phyloP scores from a whole-genome alignment of 2,797 vertebrate genomes.

The Periophthalmus magnuspinnatus region DNA sequence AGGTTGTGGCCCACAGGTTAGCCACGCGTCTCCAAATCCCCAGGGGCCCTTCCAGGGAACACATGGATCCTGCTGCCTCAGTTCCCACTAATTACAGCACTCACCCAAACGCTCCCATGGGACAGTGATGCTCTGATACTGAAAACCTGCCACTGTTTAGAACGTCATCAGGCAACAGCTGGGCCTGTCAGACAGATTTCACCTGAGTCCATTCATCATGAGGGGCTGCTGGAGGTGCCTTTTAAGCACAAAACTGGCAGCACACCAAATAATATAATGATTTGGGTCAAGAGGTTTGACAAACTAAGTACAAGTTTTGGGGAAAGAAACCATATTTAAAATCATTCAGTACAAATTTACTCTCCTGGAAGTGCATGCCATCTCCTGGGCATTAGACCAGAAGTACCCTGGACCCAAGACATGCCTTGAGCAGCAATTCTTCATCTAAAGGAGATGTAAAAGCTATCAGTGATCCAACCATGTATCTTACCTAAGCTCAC shows the following conservation, averaged over 20 bases:
- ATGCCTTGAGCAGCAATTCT: too few species aligned
- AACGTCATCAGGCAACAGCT: slow-evolving; percentile 63
- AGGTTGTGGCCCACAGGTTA: slow-evolving; percentile 64
- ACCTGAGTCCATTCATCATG: not conserved
- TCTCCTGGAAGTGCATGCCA: not conserved
- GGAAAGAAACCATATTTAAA: not conserved
- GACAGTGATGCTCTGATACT: slow-evolving; percentile 55
- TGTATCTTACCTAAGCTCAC: too few species aligned
- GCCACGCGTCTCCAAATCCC: slow-evolving; percentile 60
- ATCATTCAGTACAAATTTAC: not conserved
- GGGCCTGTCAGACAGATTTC: slow-evolving; percentile 33
- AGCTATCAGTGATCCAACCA: too few species aligned
- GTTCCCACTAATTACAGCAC: slow-evolving; percentile 69
- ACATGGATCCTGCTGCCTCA: slow-evolving; percentile 42
- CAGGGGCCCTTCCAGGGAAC: slow-evolving; percentile 25
- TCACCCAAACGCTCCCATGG: slow-evolving; percentile 54
- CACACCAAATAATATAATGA: too few species aligned
- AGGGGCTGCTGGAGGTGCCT: not conserved
- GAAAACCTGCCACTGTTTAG: slow-evolving; percentile 45
- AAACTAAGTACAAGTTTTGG: not conserved
- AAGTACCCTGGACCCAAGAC: too few species aligned
- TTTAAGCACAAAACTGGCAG: not conserved
- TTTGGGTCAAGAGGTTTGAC: too few species aligned
- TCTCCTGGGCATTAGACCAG: too few species aligned
- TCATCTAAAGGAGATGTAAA: too few species aligned